phyloP scores from a whole-genome alignment of 2,888 invertebrate species.

The Agrilus mali region DNA sequence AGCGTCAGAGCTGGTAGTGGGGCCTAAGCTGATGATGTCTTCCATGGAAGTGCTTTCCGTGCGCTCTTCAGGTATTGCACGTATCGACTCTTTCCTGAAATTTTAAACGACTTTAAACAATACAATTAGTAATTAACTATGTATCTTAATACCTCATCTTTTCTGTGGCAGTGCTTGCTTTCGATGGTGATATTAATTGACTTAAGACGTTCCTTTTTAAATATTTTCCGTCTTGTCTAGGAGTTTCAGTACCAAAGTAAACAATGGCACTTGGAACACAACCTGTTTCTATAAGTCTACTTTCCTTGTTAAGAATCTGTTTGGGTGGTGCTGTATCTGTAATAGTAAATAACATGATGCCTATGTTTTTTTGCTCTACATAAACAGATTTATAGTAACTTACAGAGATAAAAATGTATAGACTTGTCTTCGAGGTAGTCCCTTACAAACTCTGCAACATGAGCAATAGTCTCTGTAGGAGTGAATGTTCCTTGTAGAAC shows the following conservation, averaged over 20 bases:
- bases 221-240: slow-evolving; percentile 31
- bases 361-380: slow-evolving; percentile 3
- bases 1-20: slow-evolving; percentile 22
- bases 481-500: slow-evolving; percentile 79
- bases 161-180: slow-evolving; percentile 55
- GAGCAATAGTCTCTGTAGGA: slow-evolving; percentile 59
- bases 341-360: slow-evolving; percentile 21
- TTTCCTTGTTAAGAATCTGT: slow-evolving; percentile 45
- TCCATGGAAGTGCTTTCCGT: slow-evolving; percentile 9
- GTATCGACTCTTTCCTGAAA: background rate
- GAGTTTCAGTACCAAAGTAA: slow-evolving; percentile 50
- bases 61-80: slow-evolving; percentile 6
- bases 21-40: slow-evolving; percentile 20
- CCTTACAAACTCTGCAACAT: slow-evolving; percentile 62
- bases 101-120: background rate
- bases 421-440: slow-evolving; percentile 53
- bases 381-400: slow-evolving; percentile 30
- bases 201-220: slow-evolving; percentile 47
- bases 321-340: slow-evolving; percentile 84
- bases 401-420: slow-evolving; percentile 67
- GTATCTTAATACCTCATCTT: slow-evolving; percentile 44
- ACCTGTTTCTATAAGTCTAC: slow-evolving; percentile 55
- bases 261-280: slow-evolving; percentile 69
- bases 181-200: slow-evolving; percentile 51
- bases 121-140: too few relatives aligned